Evolutionary conservation across 2,797 vertebrate species (phyloP).

Genomic region (Pseudochromis fuscus): DNA sequence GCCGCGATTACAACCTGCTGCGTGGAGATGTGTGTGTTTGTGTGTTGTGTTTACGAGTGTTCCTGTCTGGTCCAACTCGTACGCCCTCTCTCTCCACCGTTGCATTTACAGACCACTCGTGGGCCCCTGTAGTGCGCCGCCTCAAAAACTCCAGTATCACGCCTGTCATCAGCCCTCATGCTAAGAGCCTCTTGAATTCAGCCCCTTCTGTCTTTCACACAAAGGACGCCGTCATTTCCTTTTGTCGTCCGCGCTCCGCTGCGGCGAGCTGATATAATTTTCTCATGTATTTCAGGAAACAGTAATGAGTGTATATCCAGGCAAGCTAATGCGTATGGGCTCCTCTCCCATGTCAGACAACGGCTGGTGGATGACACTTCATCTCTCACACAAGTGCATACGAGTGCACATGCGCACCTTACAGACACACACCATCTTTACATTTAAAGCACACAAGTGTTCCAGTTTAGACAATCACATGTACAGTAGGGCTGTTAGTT

Average conservation of each 20-base stretch:
- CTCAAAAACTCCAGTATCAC: conserved; percentile 46
- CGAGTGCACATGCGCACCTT: conserved; percentile 17
- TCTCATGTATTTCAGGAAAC: conserved; percentile 65
- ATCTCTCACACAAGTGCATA: conserved; percentile 38
- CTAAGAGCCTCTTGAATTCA: conserved; percentile 66
- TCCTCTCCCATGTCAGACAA: conserved; percentile 60
- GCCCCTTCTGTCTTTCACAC: conserved; percentile 55
- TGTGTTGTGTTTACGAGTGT: conserved; percentile 35
- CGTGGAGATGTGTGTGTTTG: conserved; percentile 11
- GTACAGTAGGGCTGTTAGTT: too few relatives aligned
- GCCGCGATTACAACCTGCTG: conserved; percentile 53
- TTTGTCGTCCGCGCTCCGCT: conserved; percentile 35
- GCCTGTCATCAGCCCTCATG: conserved; percentile 56
- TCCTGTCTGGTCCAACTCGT: conserved; percentile 14
- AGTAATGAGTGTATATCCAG: conserved; percentile 54
- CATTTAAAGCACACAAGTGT: background rate
- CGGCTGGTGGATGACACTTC: conserved; percentile 51
- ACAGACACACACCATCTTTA: background rate
- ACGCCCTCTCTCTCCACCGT: conserved; percentile 17
- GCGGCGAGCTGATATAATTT: conserved; percentile 57
- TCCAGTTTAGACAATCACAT: conserved; percentile 16
- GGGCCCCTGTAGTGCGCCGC: conserved; percentile 43
- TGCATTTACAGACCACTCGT: conserved; percentile 57
- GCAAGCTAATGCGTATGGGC: conserved; percentile 52
- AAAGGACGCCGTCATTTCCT: conserved; percentile 59